These are phyloP conservation scores for Arothron firmamentum DNA, from an alignment of 2,113 vertebrate genomes.

Conservation along the genomic window DNA sequence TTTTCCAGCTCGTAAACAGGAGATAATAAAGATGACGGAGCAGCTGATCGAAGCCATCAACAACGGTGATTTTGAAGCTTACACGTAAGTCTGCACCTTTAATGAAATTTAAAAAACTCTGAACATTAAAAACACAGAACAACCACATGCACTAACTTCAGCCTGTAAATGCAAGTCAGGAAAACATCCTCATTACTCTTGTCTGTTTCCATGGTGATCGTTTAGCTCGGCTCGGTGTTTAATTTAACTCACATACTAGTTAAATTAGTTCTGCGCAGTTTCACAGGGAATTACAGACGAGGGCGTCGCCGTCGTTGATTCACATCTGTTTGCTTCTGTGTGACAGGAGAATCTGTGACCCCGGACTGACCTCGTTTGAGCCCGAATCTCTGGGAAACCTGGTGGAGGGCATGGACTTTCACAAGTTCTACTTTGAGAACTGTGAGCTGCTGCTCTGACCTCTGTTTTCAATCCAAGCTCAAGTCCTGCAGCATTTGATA, in stretches of 20 bases:
- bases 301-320: neutral
- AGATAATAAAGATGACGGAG: constrained; percentile 99
- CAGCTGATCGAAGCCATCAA: constrained; percentile 99
- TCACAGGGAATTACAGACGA: too few relatives aligned
- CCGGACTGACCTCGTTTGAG: constrained; percentile 97
- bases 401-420: constrained; percentile 99
- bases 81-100: constrained; percentile 84
- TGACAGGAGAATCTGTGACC: constrained; percentile 96
- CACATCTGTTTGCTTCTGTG: neutral
- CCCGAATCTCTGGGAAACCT: constrained; percentile 97
- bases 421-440: constrained; percentile 99
- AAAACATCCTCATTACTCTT: too few relatives aligned
- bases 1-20: constrained; percentile 91
- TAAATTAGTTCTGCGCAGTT: neutral
- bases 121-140: too few relatives aligned
- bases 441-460: constrained; percentile 71
- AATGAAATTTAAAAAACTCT: neutral
- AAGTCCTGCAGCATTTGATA: too few relatives aligned
- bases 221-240: too few relatives aligned
- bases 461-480: neutral
- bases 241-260: too few relatives aligned
- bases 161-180: too few relatives aligned
- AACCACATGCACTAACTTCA: too few relatives aligned
- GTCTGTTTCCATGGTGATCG: too few relatives aligned
- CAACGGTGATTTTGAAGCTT: constrained; percentile 98